Conservation (phyloP, 1,140 invertebrate genomes). For the Antheraea mylitta region DNA sequence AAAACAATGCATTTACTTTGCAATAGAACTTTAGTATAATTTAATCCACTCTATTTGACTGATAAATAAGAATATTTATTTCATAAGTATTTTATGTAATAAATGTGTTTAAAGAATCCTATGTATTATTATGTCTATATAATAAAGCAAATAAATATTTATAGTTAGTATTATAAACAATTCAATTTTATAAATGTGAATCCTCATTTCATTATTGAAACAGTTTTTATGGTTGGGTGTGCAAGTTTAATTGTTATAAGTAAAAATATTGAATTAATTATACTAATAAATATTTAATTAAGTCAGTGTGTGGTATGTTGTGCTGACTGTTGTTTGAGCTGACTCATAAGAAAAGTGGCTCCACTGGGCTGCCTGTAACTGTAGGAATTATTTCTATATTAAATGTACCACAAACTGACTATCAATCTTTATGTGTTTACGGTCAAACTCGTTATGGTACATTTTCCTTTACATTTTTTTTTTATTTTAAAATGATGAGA, state of each 20-base stretch:
- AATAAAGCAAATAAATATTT: too few relatives aligned
- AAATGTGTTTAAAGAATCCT: too few relatives aligned
- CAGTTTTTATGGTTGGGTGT: background rate
- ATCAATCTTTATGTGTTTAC: background rate
- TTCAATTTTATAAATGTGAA: too few relatives aligned
- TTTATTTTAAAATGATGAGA: too few relatives aligned
- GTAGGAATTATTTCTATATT: background rate
- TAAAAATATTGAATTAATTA: slow-evolving; percentile 10
- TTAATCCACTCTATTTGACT: too few relatives aligned
- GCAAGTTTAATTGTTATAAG: background rate
- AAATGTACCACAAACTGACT: background rate
- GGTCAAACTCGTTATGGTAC: background rate
- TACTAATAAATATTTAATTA: background rate
- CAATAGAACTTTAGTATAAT: too few relatives aligned
- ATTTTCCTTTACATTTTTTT: background rate
- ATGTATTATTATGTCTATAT: too few relatives aligned
- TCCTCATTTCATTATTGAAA: background rate
- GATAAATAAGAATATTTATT: too few relatives aligned
- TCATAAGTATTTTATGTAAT: too few relatives aligned
- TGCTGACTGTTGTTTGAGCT: background rate
- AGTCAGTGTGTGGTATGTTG: background rate
- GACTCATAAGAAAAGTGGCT: background rate
- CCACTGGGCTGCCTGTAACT: too few relatives aligned
- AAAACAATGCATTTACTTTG: too few relatives aligned
- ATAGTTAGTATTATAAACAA: too few relatives aligned